phyloP scores from a whole-genome alignment of 1,140 invertebrate genomes.

The Camponotus floridanus region DNA sequence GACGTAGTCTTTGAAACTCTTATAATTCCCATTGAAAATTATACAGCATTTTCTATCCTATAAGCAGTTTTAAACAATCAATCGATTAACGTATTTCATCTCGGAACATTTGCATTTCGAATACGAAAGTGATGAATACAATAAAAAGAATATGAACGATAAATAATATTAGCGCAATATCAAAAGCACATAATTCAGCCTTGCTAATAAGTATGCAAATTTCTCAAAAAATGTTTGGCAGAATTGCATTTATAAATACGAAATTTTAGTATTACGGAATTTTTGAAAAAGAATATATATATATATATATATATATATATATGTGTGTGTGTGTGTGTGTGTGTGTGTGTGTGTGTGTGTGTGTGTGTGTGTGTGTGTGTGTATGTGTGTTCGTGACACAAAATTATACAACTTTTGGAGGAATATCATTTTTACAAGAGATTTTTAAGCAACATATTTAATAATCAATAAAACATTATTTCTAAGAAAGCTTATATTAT shows the following conservation, averaged over 20 bases:
- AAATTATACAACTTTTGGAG: neutral
- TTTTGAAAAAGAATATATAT: neutral
- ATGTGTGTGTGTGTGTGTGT: too few relatives aligned
- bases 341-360: too few relatives aligned
- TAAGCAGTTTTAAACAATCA: slow-evolving; percentile 18
- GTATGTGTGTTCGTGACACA: neutral
- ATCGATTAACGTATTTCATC: slow-evolving; percentile 4
- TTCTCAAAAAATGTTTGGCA: neutral
- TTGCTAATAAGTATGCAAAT: slow-evolving; percentile 17
- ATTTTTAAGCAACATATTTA: slow-evolving; percentile 19
- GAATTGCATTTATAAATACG: neutral
- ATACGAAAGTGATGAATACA: neutral
- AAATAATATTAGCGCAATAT: slow-evolving; percentile 27
- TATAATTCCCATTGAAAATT: neutral
- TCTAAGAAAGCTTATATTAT: neutral
- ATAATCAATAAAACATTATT: neutral
- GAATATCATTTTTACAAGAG: neutral
- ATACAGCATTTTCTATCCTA: neutral
- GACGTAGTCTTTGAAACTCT: neutral
- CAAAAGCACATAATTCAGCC: neutral
- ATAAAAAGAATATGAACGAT: neutral
- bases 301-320: too few relatives aligned
- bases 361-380: too few relatives aligned
- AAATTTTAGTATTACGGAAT: slow-evolving; percentile 4
- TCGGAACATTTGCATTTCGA: neutral